These are phyloP conservation scores for Rhynchopsitta pachyrhyncha DNA, from an alignment of 2,113 vertebrate species.

Conservation along the genomic window DNA sequence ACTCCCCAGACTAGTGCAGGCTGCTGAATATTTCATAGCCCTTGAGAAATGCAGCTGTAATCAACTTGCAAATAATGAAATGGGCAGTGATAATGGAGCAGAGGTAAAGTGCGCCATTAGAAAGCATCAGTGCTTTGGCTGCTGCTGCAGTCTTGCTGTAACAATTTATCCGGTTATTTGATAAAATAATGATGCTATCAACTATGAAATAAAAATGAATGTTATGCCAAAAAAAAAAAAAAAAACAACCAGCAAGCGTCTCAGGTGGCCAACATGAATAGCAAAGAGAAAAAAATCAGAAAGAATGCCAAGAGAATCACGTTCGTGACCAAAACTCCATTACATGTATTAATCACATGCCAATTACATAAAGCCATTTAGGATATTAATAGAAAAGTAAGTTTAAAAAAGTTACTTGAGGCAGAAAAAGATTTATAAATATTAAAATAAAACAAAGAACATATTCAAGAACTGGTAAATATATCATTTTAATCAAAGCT, in stretches of 20 bases:
- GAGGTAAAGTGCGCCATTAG: conserved; percentile 32
- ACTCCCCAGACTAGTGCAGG: background rate
- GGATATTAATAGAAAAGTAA: background rate
- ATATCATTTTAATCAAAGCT: background rate
- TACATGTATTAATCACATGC: background rate
- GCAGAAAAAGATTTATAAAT: background rate
- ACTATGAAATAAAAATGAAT: background rate
- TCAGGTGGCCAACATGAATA: background rate
- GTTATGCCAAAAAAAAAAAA: background rate
- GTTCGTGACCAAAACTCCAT: background rate
- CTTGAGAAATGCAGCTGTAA: conserved; percentile 48
- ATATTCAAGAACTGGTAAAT: background rate
- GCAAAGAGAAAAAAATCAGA: background rate
- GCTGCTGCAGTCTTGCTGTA: background rate
- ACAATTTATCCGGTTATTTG: conserved; percentile 16
- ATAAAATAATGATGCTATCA: conserved; percentile 21
- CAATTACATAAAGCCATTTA: background rate
- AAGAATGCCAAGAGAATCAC: background rate
- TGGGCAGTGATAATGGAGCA: conserved; percentile 22
- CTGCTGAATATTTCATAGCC: conserved; percentile 63
- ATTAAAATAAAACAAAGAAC: background rate
- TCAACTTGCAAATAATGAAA: conserved; percentile 66
- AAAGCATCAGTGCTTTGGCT: background rate
- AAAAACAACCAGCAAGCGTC: background rate
- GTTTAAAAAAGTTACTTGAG: background rate